Percentiles rank a stretch among this genome's conserved stretches.
These are phyloP conservation scores for Falco novaeseelandiae DNA, from an alignment of 2,797 vertebrate genomes.

Conservation along the genomic window DNA sequence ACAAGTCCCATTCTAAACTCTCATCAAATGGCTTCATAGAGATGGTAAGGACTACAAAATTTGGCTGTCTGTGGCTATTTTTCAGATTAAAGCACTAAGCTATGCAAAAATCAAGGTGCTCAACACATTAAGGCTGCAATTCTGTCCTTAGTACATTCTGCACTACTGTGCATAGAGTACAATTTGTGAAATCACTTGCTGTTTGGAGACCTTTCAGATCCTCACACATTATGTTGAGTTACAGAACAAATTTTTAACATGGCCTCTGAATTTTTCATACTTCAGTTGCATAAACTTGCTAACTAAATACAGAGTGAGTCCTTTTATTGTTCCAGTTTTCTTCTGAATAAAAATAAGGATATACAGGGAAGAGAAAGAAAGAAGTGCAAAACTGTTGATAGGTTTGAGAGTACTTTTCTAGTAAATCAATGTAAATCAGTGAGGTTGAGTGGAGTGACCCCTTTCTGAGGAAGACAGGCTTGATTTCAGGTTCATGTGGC, in stretches of 20 bases:
- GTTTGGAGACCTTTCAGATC: background rate
- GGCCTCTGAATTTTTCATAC: conserved; percentile 13
- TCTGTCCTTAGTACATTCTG: background rate
- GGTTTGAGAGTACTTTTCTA: background rate
- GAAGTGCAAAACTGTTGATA: background rate
- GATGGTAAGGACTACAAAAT: background rate
- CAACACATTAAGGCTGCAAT: background rate
- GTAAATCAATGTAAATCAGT: background rate
- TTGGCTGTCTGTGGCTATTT: background rate
- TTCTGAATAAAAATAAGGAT: background rate
- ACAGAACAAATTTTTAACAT: background rate
- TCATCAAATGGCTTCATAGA: background rate
- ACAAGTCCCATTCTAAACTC: background rate
- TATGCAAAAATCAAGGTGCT: background rate
- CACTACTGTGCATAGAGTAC: background rate
- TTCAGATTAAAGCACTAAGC: background rate
- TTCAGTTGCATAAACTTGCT: background rate
- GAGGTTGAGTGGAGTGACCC: background rate
- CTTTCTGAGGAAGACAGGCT: background rate
- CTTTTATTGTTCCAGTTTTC: background rate
- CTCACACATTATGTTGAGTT: background rate
- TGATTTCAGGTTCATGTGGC: background rate
- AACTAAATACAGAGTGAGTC: background rate
- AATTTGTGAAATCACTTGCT: background rate
- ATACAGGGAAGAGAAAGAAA: background rate